Evolutionary conservation across 2,888 invertebrate species (phyloP), one percentile per base, ranked within the genome.

Genomic region (Esperia sulphurella): DNA sequence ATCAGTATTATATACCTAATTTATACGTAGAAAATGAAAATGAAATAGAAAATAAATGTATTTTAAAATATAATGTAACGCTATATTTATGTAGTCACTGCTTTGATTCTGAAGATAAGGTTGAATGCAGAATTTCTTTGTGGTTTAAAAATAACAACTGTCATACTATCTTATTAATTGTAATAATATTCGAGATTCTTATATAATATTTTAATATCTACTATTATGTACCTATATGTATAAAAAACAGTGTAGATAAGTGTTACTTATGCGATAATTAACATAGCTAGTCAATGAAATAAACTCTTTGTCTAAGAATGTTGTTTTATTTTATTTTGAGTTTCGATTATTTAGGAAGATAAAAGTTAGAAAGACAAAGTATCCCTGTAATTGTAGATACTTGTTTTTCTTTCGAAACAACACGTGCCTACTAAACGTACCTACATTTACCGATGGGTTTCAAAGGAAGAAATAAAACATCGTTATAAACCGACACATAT

Each of bases 211-310:
- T 39, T 39, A 39, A 14, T 39, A 39, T 39, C 39, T 39, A 39
- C 8, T 14, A 14, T 39, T 39, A 39, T 14, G 39, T 51, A 54
- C 45, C 35, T 51, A 51, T 43, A 42, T 51, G 45, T 54, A 51
- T 50, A 47, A 43, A 49, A 43, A 40, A 48, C 38, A 47, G 41
- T 50, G 33, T 56, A 50, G 51, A 39, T 59, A 52, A 54, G 54
- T 54, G 56, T 57, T 54, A 56, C 48, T 46, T 40, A 49, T 49
- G 29, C 37, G 40, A 51, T 55, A 52, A 53, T 51, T 53, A 56
- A 54, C 50, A 43, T 51, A 59, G 43, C 49, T 58, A 55, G 54
- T 59, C 52, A 57, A 54, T 53, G 58, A 61, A 57, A 56, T 62
- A 59, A 63, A 61, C 42, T 54, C 55, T 62, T 63, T 60, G 54